These are phyloP conservation scores for Cacatua alba DNA, from an alignment of 2,113 vertebrate genomes.

Conservation along the genomic window DNA sequence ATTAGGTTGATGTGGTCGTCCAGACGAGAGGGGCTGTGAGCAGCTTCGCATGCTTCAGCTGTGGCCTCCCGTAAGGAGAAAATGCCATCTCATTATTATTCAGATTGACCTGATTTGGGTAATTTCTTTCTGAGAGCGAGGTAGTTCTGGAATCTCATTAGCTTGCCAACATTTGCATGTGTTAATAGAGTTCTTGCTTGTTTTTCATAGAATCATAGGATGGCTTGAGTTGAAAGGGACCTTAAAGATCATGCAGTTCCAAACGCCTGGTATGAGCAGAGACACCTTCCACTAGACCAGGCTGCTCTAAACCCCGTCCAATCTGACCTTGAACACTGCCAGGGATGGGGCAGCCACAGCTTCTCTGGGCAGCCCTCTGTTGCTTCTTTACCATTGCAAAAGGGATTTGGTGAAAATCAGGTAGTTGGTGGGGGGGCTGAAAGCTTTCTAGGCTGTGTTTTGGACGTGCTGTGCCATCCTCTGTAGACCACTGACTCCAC, in stretches of 20 bases:
- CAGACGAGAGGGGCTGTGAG: slow-evolving; percentile 24
- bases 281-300: not conserved
- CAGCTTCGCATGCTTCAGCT: not conserved
- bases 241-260: not conserved
- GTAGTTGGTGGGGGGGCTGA: not conserved
- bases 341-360: not conserved
- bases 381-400: not conserved
- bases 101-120: slow-evolving; percentile 44
- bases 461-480: not conserved
- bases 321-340: not conserved
- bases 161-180: slow-evolving; percentile 21
- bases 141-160: slow-evolving; percentile 56
- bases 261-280: not conserved
- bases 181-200: slow-evolving; percentile 56
- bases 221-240: not conserved
- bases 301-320: not conserved
- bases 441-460: not conserved
- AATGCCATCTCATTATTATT: slow-evolving; percentile 65
- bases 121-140: slow-evolving; percentile 14
- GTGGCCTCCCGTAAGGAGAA: slow-evolving; percentile 19
- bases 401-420: not conserved
- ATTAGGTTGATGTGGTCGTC: slow-evolving; percentile 60
- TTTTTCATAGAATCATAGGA: not conserved
- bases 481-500: not conserved
- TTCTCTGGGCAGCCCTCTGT: not conserved